Evolutionary conservation across 35 echinoderm and acorn worm species (phyloP).

Genomic region (Holothuria glaberrima): DNA sequence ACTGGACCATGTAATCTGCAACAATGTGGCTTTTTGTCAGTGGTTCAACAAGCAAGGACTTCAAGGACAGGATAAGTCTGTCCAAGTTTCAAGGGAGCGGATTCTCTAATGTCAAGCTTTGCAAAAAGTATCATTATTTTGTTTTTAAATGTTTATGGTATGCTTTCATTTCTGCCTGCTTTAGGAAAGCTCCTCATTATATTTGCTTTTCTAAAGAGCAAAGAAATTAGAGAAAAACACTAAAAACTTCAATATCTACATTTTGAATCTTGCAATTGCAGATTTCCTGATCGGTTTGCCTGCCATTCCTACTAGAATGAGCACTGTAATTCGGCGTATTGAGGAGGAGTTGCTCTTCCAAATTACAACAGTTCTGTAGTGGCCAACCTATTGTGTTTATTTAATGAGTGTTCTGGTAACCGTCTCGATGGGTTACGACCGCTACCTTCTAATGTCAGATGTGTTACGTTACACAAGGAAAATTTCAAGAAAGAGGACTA

Average conservation of each 20-base stretch:
- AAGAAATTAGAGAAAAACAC: not conserved
- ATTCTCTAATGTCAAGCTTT: too few relatives aligned
- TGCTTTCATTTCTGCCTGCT: not conserved
- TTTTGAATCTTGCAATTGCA: not conserved
- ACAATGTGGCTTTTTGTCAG: too few relatives aligned
- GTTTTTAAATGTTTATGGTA: not conserved
- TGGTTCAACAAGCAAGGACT: too few relatives aligned
- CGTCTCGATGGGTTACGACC: slow-evolving; percentile 14
- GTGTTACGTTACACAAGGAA: not conserved
- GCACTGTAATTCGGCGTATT: not conserved
- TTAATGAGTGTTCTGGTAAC: not conserved
- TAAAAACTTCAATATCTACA: slow-evolving; percentile 21
- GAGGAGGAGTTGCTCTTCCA: not conserved
- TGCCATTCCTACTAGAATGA: not conserved
- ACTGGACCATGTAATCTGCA: too few relatives aligned
- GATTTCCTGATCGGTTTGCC: not conserved
- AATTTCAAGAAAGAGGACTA: not conserved
- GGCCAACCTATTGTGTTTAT: not conserved
- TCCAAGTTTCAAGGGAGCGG: too few relatives aligned
- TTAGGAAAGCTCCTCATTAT: not conserved
- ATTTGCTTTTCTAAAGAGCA: not conserved
- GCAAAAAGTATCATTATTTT: too few relatives aligned
- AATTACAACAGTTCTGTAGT: not conserved
- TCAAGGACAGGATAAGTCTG: too few relatives aligned
- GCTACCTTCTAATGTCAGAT: slow-evolving; percentile 1